Evolutionary conservation across 2,113 vertebrate species (phyloP).

Genomic region (Aptenodytes patagonicus): DNA sequence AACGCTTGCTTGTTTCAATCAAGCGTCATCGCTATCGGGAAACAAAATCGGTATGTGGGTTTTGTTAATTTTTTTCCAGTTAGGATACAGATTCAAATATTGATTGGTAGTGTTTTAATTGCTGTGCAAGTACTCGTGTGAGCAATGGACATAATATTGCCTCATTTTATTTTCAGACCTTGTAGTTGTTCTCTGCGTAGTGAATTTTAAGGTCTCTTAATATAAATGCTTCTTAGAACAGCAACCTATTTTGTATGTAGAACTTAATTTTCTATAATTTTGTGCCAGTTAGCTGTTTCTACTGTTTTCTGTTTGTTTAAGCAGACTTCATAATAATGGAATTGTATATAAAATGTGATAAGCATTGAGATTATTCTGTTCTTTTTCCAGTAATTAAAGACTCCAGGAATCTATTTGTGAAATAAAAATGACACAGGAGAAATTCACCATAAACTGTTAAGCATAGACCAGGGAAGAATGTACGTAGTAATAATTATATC

Average conservation of each 20-base stretch:
- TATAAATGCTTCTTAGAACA: neutral
- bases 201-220: neutral
- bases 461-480: neutral
- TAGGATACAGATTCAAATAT: neutral
- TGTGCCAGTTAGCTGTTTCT: neutral
- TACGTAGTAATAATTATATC: neutral
- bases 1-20: neutral
- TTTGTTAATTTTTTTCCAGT: neutral
- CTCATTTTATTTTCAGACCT: neutral
- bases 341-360: neutral
- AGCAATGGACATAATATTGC: neutral
- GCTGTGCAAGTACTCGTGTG: rapidly evolving
- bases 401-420: neutral
- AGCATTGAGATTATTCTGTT: neutral
- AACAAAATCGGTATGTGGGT: neutral
- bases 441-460: neutral
- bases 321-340: neutral
- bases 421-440: neutral
- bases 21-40: rapidly evolving
- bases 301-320: neutral
- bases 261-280: neutral
- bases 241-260: neutral
- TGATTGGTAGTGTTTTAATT: neutral
- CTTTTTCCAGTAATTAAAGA: neutral
- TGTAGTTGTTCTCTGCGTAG: neutral